Evolutionary conservation across 2,888 invertebrate species (phyloP).

Genomic region (Apotomis betuletana): DNA sequence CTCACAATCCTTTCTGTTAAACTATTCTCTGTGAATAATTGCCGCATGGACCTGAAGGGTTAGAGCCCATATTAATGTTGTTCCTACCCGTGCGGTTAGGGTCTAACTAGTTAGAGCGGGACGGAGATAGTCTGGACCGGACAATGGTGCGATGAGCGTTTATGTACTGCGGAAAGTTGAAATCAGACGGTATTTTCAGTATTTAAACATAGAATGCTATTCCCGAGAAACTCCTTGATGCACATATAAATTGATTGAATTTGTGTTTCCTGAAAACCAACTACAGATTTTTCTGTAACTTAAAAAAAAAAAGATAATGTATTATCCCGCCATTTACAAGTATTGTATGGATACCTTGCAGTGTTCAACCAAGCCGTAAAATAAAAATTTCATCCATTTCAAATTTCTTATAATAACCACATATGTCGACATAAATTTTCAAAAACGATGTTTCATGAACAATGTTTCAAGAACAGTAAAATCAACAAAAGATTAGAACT

Average conservation of each 20-base stretch:
- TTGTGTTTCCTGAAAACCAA: too few species aligned
- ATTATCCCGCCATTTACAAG: too few species aligned
- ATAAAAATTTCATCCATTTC: too few species aligned
- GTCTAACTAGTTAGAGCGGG: slow-evolving; percentile 49
- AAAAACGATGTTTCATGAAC: not conserved
- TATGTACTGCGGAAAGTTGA: slow-evolving; percentile 8
- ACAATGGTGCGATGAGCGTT: slow-evolving; percentile 49
- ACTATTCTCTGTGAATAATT: slow-evolving; percentile 85
- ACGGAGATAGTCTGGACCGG: slow-evolving; percentile 53
- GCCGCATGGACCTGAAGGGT: slow-evolving; percentile 83
- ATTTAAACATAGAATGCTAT: too few species aligned
- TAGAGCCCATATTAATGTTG: slow-evolving; percentile 78
- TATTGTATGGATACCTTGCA: too few species aligned
- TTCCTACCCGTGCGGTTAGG: slow-evolving; percentile 75
- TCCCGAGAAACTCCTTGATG: too few species aligned
- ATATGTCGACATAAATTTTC: not conserved
- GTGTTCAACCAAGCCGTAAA: too few species aligned
- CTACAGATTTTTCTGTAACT: too few species aligned
- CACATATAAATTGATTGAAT: too few species aligned
- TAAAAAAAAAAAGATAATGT: too few species aligned
- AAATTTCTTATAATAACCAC: too few species aligned
- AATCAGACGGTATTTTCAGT: slow-evolving; percentile 13
- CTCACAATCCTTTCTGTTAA: slow-evolving; percentile 83
- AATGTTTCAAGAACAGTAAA: not conserved
- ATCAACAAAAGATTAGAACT: slow-evolving; percentile 31